Conservation (phyloP, 2,888 invertebrate species). For the Pantelozetes paolii region DNA sequence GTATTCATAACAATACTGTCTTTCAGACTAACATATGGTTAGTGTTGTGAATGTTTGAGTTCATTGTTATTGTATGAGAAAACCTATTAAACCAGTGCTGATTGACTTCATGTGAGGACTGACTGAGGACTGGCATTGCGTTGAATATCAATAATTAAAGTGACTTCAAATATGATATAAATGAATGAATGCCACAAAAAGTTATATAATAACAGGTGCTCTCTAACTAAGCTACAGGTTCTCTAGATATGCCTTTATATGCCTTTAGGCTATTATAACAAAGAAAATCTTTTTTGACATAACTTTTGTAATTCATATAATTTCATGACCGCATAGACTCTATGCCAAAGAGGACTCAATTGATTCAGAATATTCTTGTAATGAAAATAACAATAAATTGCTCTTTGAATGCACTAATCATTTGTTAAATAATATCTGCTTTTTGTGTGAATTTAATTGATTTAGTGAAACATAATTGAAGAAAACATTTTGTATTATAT, state of each 20-base stretch:
- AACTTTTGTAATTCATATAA: slow-evolving; percentile 11
- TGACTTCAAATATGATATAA: slow-evolving; percentile 21
- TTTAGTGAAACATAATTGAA: neutral
- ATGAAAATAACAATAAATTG: no score
- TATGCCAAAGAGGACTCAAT: neutral
- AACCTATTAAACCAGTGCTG: slow-evolving; percentile 3
- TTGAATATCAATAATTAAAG: slow-evolving; percentile 23
- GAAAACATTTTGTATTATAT: no score
- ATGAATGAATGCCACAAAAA: slow-evolving; percentile 18
- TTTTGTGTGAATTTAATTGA: neutral
- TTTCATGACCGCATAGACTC: slow-evolving; percentile 3
- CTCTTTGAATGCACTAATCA: neutral
- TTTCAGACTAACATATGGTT: slow-evolving; percentile 12
- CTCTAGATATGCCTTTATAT: slow-evolving; percentile 10
- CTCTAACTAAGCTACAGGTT: slow-evolving; percentile 4
- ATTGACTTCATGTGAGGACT: neutral
- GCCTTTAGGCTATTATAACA: slow-evolving; percentile 19
- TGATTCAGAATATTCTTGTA: no score
- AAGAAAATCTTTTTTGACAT: slow-evolving; percentile 12
- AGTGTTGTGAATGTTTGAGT: neutral
- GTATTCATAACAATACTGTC: neutral
- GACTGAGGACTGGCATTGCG: slow-evolving; percentile 11
- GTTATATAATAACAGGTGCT: slow-evolving; percentile 29
- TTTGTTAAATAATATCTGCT: neutral
- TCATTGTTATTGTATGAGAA: slow-evolving; percentile 1